Evolutionary conservation across 2,888 invertebrate genomes (phyloP).

Genomic region (Pandemis cinnamomeana): DNA sequence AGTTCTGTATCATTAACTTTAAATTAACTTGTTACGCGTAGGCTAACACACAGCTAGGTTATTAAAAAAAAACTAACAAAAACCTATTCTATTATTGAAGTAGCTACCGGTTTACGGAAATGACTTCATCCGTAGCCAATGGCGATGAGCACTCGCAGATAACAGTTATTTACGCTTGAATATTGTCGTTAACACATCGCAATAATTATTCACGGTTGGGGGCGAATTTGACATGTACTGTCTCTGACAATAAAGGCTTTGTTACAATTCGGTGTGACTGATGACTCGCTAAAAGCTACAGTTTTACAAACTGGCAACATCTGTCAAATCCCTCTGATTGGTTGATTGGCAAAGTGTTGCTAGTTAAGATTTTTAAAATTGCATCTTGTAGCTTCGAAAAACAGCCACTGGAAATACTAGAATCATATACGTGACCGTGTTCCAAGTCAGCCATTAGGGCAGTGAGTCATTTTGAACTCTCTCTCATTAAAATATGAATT

Average conservation of each 20-base stretch:
- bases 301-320: too few species aligned
- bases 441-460: not conserved
- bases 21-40: not conserved
- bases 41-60: not conserved
- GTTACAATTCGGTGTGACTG: not conserved
- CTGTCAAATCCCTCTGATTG: too few species aligned
- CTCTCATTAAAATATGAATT: slow-evolving; percentile 6
- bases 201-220: not conserved
- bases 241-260: not conserved
- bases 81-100: not conserved
- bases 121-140: not conserved
- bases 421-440: not conserved
- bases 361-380: too few species aligned
- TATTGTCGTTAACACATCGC: not conserved
- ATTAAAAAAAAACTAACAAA: not conserved
- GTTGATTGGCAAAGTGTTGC: too few species aligned
- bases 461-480: not conserved
- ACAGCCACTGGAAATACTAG: too few species aligned
- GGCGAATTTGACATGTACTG: not conserved
- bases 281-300: too few species aligned
- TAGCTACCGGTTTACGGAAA: not conserved
- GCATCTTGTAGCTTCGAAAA: too few species aligned
- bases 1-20: not conserved
- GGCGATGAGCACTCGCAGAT: not conserved
- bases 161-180: not conserved